Conservation (phyloP, 1,140 invertebrate species). For the Procambarus virginalis region DNA sequence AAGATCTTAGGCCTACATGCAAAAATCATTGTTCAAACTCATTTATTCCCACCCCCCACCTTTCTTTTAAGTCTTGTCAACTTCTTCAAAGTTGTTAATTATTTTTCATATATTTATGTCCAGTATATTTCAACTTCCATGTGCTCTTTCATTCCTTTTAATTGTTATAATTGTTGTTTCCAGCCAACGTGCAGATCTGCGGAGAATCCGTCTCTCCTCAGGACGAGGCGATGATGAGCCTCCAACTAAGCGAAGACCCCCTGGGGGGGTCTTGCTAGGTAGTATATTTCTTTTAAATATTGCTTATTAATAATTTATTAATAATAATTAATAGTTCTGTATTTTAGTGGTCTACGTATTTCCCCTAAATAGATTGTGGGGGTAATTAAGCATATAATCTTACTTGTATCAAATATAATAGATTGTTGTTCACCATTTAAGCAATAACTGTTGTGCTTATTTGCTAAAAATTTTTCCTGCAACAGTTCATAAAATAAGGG, state of each 20-base stretch:
- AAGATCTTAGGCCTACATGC: too few relatives aligned
- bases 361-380: too few relatives aligned
- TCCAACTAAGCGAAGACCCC: constrained; percentile 67
- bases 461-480: too few relatives aligned
- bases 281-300: neutral
- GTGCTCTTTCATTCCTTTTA: neutral
- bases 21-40: too few relatives aligned
- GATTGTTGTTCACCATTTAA: too few relatives aligned
- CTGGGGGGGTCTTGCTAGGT: constrained; percentile 60
- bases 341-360: too few relatives aligned
- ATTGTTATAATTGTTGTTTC: neutral
- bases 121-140: neutral
- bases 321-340: too few relatives aligned
- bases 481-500: too few relatives aligned
- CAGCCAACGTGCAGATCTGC: constrained; percentile 49
- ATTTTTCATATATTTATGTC: neutral
- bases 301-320: too few relatives aligned
- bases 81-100: neutral
- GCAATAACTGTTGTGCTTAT: too few relatives aligned
- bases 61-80: neutral
- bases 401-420: too few relatives aligned
- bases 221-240: constrained; percentile 69
- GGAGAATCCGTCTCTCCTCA: constrained; percentile 65
- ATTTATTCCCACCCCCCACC: neutral
- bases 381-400: too few relatives aligned